phyloP scores from a whole-genome alignment of 1,140 invertebrate genomes.

The Subanguina moxae region DNA sequence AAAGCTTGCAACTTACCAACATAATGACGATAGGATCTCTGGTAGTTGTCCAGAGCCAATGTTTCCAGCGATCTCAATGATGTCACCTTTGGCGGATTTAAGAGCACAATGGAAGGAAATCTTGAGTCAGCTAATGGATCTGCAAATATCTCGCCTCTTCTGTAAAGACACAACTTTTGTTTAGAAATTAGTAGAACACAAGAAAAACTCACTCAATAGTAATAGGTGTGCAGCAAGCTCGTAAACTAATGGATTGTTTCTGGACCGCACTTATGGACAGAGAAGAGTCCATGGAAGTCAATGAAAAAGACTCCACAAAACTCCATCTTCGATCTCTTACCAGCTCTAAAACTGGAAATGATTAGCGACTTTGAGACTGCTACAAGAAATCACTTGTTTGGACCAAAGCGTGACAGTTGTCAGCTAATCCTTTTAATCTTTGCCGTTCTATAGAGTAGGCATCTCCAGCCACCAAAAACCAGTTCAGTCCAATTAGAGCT shows the following conservation, averaged over 20 bases:
- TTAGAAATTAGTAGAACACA: neutral
- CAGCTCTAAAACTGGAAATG: constrained; percentile 29
- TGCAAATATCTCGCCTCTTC: constrained; percentile 37
- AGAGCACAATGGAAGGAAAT: constrained; percentile 39
- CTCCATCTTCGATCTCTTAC: constrained; percentile 35
- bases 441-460: constrained; percentile 56
- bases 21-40: constrained; percentile 49
- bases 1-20: constrained; percentile 29
- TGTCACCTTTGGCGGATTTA: constrained; percentile 34
- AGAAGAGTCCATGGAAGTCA: constrained; percentile 37
- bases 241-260: constrained; percentile 10
- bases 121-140: constrained; percentile 43
- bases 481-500: constrained; percentile 53
- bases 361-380: constrained; percentile 11
- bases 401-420: constrained; percentile 56
- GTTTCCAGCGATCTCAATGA: constrained; percentile 42
- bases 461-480: constrained; percentile 48
- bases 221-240: constrained; percentile 41
- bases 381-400: constrained; percentile 41
- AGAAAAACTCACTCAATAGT: constrained; percentile 35
- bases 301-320: constrained; percentile 40
- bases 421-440: constrained; percentile 44
- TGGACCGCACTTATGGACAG: constrained; percentile 33
- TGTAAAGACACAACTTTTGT: constrained; percentile 29
- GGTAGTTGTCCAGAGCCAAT: constrained; percentile 39